Evolutionary conservation across 2,113 vertebrate genomes (phyloP).

Genomic region (Callionymus lyra): DNA sequence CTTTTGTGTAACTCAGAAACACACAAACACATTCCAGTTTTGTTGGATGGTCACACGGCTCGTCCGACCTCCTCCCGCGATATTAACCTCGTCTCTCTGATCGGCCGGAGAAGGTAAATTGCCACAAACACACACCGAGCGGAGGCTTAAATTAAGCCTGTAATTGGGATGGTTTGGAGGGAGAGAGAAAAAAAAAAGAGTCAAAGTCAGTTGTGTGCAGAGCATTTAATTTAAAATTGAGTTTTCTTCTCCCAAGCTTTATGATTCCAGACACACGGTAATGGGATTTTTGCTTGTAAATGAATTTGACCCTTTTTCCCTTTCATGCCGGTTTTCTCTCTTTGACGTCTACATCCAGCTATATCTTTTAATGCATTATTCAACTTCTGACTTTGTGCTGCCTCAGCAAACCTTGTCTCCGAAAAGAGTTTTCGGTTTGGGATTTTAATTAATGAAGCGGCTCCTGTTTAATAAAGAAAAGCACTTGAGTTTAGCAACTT

Average conservation of each 20-base stretch:
- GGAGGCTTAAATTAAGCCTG: slow-evolving; percentile 54
- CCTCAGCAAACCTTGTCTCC: slow-evolving; percentile 17
- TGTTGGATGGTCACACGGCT: slow-evolving; percentile 15
- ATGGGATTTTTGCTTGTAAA: slow-evolving; percentile 62
- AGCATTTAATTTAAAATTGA: slow-evolving; percentile 45
- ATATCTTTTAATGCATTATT: slow-evolving; percentile 13
- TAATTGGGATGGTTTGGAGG: slow-evolving; percentile 57
- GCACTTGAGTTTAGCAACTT: too few relatives aligned
- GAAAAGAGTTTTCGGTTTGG: too few relatives aligned
- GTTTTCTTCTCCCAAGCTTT: slow-evolving; percentile 48
- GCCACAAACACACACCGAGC: slow-evolving; percentile 27
- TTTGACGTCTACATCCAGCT: slow-evolving; percentile 48
- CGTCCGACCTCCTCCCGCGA: slow-evolving; percentile 32
- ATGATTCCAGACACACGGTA: slow-evolving; percentile 57
- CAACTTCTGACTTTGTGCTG: slow-evolving; percentile 21
- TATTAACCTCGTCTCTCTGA: slow-evolving; percentile 41
- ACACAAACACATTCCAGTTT: not conserved
- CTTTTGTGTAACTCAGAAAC: slow-evolving; percentile 15
- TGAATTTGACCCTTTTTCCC: slow-evolving; percentile 47
- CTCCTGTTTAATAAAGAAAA: too few relatives aligned
- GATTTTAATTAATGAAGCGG: too few relatives aligned
- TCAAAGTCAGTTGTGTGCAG: slow-evolving; percentile 25
- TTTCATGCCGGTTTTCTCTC: slow-evolving; percentile 44
- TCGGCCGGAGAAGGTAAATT: slow-evolving; percentile 54
- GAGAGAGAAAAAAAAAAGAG: slow-evolving; percentile 43